Percentiles rank a stretch among this genome's conserved stretches.
These are phyloP conservation scores for Coenonympha arcania DNA, from an alignment of 2,888 invertebrate genomes.

Conservation along the genomic window DNA sequence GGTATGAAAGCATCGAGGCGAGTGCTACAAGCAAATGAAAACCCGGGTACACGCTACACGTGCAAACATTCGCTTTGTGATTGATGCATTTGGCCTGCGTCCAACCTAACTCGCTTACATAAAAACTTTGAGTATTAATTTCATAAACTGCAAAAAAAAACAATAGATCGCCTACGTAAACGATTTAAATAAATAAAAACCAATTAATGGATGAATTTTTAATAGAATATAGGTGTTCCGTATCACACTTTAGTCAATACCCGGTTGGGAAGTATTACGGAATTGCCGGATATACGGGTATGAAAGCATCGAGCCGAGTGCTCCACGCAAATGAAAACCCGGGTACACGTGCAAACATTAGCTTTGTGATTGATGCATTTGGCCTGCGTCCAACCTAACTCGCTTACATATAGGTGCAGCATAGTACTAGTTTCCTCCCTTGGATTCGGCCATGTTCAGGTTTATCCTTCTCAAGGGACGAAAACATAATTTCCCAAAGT, in stretches of 20 bases:
- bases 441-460: too few relatives aligned
- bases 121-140: too few relatives aligned
- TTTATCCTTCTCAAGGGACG: too few relatives aligned
- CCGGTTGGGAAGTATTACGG: not conserved
- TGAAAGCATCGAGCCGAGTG: not conserved
- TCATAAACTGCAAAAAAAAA: too few relatives aligned
- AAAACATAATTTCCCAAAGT: too few relatives aligned
- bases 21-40: not conserved
- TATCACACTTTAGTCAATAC: not conserved
- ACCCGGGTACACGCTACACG: not conserved
- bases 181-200: too few relatives aligned
- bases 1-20: not conserved
- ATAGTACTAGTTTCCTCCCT: too few relatives aligned
- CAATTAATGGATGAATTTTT: too few relatives aligned
- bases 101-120: slow-evolving; percentile 7
- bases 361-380: slow-evolving; percentile 11
- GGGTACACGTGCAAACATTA: not conserved
- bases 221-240: too few relatives aligned
- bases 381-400: slow-evolving; percentile 9
- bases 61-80: slow-evolving; percentile 1
- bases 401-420: too few relatives aligned
- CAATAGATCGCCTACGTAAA: too few relatives aligned
- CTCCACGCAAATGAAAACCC: not conserved
- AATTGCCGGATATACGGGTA: not conserved
- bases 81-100: slow-evolving; percentile 12